Conservation (phyloP, 2,888 invertebrate genomes). For the Agonopterix arenella region DNA sequence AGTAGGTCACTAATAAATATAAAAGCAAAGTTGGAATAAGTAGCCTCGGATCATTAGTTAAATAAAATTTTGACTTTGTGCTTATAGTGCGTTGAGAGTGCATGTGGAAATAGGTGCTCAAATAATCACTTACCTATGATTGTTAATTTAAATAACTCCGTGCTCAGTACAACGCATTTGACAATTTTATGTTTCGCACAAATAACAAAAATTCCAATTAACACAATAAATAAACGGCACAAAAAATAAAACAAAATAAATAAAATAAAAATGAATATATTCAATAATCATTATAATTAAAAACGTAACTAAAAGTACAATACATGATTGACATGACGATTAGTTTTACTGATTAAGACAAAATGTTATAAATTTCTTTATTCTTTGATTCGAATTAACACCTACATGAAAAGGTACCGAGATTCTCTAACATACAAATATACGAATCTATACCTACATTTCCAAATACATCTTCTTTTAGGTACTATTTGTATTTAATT, state of each 20-base stretch:
- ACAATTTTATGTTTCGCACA: background rate
- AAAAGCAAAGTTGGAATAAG: no score
- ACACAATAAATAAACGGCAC: constrained; percentile 3
- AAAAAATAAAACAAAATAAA: constrained; percentile 66
- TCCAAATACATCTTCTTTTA: constrained; percentile 43
- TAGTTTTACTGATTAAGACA: constrained; percentile 32
- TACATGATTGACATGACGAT: constrained; percentile 50
- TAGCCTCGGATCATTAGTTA: no score
- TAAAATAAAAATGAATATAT: constrained; percentile 76
- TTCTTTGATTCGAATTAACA: constrained; percentile 17
- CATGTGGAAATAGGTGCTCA: no score
- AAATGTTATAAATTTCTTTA: constrained; percentile 14
- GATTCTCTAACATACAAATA: constrained; percentile 59
- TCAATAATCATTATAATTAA: constrained; percentile 67
- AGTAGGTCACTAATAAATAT: no score
- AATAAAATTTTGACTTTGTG: no score
- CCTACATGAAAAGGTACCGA: constrained; percentile 54
- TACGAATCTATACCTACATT: constrained; percentile 29
- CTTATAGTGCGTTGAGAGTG: no score
- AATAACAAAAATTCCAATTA: constrained; percentile 1
- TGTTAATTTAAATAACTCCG: background rate
- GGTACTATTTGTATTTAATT: constrained; percentile 31
- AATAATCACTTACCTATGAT: no score
- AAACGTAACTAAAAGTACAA: constrained; percentile 59
- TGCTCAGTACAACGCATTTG: background rate